Evolutionary conservation across 2,113 vertebrate species (phyloP).

Genomic region (Phaetusa simplex): DNA sequence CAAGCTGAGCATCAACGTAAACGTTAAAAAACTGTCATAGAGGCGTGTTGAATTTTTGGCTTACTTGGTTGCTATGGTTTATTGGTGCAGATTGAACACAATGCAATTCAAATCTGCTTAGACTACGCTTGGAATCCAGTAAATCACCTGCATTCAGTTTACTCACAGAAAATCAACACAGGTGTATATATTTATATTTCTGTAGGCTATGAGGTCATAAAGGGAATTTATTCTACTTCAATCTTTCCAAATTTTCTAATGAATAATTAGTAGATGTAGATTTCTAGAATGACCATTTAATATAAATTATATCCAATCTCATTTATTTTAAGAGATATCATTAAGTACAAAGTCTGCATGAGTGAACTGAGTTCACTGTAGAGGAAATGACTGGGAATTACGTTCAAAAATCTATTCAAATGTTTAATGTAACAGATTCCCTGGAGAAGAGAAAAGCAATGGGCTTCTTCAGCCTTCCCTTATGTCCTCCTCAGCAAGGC

Average conservation of each 20-base stretch:
- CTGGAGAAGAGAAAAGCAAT: slow-evolving; percentile 32
- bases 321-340: slow-evolving; percentile 65
- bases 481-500: slow-evolving; percentile 23
- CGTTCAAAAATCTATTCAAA: slow-evolving; percentile 55
- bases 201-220: not conserved
- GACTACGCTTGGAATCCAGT: not conserved
- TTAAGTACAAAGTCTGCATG: slow-evolving; percentile 57
- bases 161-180: not conserved
- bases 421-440: slow-evolving; percentile 61
- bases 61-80: not conserved
- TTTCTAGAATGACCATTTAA: slow-evolving; percentile 41
- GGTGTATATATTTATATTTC: not conserved
- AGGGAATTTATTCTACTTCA: not conserved
- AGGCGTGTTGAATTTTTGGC: not conserved
- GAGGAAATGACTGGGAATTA: slow-evolving; percentile 61
- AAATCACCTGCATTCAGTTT: not conserved
- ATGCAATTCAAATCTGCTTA: not conserved
- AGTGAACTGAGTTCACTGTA: slow-evolving; percentile 55
- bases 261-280: slow-evolving; percentile 48
- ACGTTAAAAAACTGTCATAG: not conserved
- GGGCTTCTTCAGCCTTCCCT: slow-evolving; percentile 43
- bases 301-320: slow-evolving; percentile 51
- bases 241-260: slow-evolving; percentile 32
- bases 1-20: not conserved
- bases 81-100: not conserved